These are phyloP conservation scores for Achatina immaculata DNA, from an alignment of 1,140 invertebrate species.

Conservation along the genomic window DNA sequence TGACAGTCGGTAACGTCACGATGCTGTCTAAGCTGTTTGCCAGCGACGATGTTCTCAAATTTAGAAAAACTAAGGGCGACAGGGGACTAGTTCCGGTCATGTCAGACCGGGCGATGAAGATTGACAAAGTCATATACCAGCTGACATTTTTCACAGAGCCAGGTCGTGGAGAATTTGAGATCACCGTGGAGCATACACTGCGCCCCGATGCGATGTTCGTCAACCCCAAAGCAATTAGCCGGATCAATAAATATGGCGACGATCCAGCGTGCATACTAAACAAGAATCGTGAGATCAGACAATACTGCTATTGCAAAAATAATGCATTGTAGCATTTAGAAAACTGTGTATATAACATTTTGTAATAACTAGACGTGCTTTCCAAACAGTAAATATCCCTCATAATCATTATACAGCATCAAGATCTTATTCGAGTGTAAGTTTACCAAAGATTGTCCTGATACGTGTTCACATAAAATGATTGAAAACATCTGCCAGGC, in stretches of 20 bases:
- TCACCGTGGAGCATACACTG: conserved; percentile 79
- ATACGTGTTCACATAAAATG: no score
- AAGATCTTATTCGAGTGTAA: no score
- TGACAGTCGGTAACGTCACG: conserved; percentile 30
- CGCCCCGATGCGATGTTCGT: conserved; percentile 76
- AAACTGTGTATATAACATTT: no score
- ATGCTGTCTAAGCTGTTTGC: conserved; percentile 24
- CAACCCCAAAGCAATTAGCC: conserved; percentile 83
- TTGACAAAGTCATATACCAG: conserved; percentile 52
- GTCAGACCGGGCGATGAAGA: conserved; percentile 73
- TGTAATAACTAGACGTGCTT: no score
- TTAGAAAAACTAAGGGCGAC: conserved; percentile 80
- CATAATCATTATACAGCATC: no score
- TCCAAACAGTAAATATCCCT: no score
- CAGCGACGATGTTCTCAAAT: conserved; percentile 78
- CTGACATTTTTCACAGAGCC: conserved; percentile 81
- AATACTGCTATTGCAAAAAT: conserved; percentile 59
- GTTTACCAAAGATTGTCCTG: no score
- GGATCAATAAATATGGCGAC: conserved; percentile 87
- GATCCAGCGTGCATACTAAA: conserved; percentile 82
- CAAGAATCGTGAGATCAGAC: conserved; percentile 53
- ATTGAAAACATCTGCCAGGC: no score
- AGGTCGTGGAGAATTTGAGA: conserved; percentile 82
- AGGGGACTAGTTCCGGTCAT: conserved; percentile 82
- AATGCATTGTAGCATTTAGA: not conserved